Evolutionary conservation across 2,888 invertebrate species (phyloP).

Genomic region (Pollenia amentaria): DNA sequence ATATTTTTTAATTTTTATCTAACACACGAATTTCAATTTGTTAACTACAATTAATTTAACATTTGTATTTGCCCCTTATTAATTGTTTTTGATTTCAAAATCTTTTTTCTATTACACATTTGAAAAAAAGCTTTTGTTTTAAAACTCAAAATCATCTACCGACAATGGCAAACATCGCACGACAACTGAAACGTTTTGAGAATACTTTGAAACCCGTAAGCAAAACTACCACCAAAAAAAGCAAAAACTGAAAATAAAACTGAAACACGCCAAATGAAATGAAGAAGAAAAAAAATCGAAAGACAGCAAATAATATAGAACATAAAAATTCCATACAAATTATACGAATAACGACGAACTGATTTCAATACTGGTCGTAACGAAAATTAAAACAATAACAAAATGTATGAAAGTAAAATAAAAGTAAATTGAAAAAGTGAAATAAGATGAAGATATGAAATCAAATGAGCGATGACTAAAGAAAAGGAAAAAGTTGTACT

Average conservation of each 20-base stretch:
- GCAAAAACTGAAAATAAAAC: slow-evolving; percentile 64
- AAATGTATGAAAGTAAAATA: slow-evolving; percentile 45
- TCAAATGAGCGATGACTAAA: not conserved
- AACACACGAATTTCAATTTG: too few relatives aligned
- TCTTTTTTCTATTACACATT: slow-evolving; percentile 18
- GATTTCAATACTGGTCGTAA: slow-evolving; percentile 72
- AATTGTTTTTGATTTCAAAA: slow-evolving; percentile 36
- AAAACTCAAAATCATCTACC: slow-evolving; percentile 63
- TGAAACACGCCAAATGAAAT: slow-evolving; percentile 61
- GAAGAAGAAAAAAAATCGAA: slow-evolving; percentile 24
- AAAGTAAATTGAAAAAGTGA: slow-evolving; percentile 41
- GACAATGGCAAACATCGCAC: slow-evolving; percentile 62
- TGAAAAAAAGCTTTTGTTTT: not conserved
- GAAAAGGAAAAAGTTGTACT: slow-evolving; percentile 5
- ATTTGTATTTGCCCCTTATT: not conserved
- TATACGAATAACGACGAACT: slow-evolving; percentile 69
- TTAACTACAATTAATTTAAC: not conserved
- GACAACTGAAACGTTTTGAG: slow-evolving; percentile 73
- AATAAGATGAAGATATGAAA: slow-evolving; percentile 37
- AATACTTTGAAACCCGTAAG: slow-evolving; percentile 75
- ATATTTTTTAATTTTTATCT: not conserved
- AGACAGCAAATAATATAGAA: slow-evolving; percentile 43
- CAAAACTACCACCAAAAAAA: slow-evolving; percentile 72
- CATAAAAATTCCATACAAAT: slow-evolving; percentile 74
- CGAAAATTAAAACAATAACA: slow-evolving; percentile 67